Evolutionary conservation across 2,113 vertebrate genomes (phyloP).

Genomic region (Pteropus alecto): DNA sequence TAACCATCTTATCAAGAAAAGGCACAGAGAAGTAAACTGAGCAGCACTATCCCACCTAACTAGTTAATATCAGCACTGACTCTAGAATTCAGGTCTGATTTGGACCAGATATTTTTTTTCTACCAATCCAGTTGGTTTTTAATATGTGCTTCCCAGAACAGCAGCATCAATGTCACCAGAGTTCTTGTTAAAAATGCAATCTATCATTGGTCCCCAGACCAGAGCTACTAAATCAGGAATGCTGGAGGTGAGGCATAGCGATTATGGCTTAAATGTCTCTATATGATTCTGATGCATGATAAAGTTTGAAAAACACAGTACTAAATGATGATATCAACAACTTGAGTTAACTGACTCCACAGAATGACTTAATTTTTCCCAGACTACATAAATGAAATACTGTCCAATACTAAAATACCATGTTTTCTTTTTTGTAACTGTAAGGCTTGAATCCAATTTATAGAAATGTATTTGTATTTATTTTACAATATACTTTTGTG

Average conservation of each 20-base stretch:
- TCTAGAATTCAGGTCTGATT: background rate
- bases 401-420: conserved; percentile 13
- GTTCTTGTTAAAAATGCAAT: background rate
- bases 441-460: background rate
- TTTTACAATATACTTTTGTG: conserved; percentile 26
- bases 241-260: background rate
- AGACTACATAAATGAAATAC: background rate
- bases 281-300: background rate
- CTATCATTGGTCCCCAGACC: background rate
- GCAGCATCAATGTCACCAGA: background rate
- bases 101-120: background rate
- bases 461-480: conserved; percentile 15
- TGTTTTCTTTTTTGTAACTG: background rate
- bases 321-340: background rate
- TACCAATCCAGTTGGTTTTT: background rate
- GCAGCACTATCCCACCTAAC: background rate
- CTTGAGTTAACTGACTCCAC: background rate
- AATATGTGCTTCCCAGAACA: background rate
- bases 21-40: background rate
- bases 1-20: background rate
- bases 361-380: background rate
- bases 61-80: background rate
- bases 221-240: background rate
- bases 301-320: background rate
- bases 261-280: background rate